phyloP scores from a whole-genome alignment of 2,888 invertebrate species.

The Drosophila mimica region DNA sequence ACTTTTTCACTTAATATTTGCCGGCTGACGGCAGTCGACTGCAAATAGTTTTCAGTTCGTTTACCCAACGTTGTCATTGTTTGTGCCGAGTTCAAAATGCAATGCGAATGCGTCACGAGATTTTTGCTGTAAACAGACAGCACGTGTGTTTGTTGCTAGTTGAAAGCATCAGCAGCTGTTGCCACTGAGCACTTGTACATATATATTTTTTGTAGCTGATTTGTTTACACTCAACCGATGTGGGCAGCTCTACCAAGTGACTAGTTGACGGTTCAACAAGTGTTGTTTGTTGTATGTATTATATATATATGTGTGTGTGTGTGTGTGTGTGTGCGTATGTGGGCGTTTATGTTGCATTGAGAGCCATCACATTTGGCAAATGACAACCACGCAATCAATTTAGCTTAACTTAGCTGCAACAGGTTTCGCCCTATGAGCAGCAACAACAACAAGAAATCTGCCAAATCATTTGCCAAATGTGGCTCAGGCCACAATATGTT shows the following conservation, averaged over 20 bases:
- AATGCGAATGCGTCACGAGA: slow-evolving; percentile 74
- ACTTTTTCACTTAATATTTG: slow-evolving; percentile 64
- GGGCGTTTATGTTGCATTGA: slow-evolving; percentile 38
- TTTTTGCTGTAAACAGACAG: slow-evolving; percentile 50
- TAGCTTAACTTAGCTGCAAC: slow-evolving; percentile 25
- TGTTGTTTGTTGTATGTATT: neutral
- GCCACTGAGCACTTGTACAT: slow-evolving; percentile 25
- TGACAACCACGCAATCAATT: slow-evolving; percentile 42
- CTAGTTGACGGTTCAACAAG: slow-evolving; percentile 21
- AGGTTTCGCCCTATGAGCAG: slow-evolving; percentile 22
- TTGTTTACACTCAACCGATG: slow-evolving; percentile 57
- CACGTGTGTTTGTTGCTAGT: slow-evolving; percentile 34
- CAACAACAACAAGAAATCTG: slow-evolving; percentile 26
- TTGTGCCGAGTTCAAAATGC: slow-evolving; percentile 63
- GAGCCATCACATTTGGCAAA: slow-evolving; percentile 47
- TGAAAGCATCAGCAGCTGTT: slow-evolving; percentile 29
- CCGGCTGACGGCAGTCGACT: slow-evolving; percentile 41
- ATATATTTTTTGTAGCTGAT: slow-evolving; percentile 52
- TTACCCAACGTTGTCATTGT: slow-evolving; percentile 71
- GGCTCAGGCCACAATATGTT: slow-evolving; percentile 41
- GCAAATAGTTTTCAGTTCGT: slow-evolving; percentile 76
- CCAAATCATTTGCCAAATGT: slow-evolving; percentile 56
- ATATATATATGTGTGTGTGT: neutral
- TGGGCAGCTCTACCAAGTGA: slow-evolving; percentile 49
- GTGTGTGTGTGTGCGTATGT: slow-evolving; percentile 16